Evolutionary conservation across 2,113 vertebrate genomes (phyloP).

Genomic region (Noctilio leporinus): DNA sequence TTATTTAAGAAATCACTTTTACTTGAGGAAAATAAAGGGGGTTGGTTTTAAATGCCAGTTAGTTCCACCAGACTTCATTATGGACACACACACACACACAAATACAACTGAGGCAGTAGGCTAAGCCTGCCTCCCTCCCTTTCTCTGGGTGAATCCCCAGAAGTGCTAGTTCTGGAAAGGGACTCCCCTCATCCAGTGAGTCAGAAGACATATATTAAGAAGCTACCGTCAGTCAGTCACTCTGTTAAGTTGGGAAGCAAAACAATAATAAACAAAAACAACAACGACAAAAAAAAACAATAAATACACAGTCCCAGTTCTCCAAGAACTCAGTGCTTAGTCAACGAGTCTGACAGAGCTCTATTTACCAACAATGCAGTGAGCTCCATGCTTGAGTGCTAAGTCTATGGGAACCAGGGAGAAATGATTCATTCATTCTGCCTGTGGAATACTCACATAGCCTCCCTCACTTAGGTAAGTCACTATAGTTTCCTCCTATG

Average conservation of each 20-base stretch:
- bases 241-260: neutral
- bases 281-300: neutral
- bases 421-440: neutral
- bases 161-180: neutral
- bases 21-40: neutral
- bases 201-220: neutral
- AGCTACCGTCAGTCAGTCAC: neutral
- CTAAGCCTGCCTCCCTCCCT: neutral
- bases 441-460: neutral
- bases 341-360: accelerated
- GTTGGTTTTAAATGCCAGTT: neutral
- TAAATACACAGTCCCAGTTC: too few relatives aligned
- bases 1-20: neutral
- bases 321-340: neutral
- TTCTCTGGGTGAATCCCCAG: neutral
- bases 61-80: neutral
- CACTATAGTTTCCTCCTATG: neutral
- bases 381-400: neutral
- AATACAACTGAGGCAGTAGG: neutral
- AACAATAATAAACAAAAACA: neutral
- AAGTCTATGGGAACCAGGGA: neutral
- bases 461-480: neutral
- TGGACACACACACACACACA: neutral
- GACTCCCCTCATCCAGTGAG: neutral
- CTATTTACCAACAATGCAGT: neutral